Evolutionary conservation across 2,888 invertebrate genomes (phyloP).

Genomic region (Plutella xylostella): DNA sequence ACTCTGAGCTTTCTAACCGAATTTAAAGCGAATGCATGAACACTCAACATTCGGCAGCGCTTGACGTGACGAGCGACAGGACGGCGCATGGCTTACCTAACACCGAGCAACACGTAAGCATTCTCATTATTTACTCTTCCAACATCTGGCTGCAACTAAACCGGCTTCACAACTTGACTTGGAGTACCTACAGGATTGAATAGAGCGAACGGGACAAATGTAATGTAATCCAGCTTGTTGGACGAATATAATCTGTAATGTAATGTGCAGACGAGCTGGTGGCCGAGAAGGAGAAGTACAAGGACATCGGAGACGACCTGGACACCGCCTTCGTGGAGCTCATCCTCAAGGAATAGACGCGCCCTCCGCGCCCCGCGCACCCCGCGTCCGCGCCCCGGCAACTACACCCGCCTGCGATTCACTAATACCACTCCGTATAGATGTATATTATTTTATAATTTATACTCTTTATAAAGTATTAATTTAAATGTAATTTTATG

Average conservation of each 20-base stretch:
- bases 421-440: constrained; percentile 37
- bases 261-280: constrained; percentile 87
- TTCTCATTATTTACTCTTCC: constrained; percentile 27
- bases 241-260: neutral
- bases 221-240: neutral
- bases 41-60: neutral
- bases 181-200: constrained; percentile 20
- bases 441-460: constrained; percentile 56
- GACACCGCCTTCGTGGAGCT: constrained; percentile 98
- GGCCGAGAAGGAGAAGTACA: constrained; percentile 99
- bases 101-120: constrained; percentile 53
- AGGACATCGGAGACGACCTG: constrained; percentile 99
- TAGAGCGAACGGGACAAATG: constrained; percentile 10
- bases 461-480: constrained; percentile 58
- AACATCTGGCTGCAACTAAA: constrained; percentile 16
- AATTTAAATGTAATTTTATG: constrained; percentile 53
- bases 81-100: constrained; percentile 66
- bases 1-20: constrained; percentile 1
- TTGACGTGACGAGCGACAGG: constrained; percentile 11
- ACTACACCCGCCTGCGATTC: constrained; percentile 41
- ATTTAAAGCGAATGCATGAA: neutral
- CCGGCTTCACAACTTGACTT: constrained; percentile 42
- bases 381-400: constrained; percentile 14
- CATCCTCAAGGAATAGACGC: constrained; percentile 77
- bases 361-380: constrained; percentile 8